Evolutionary conservation across 2,797 vertebrate species (phyloP), one percentile per base, ranked within the genome.

Genomic region (Varecia variegata): DNA sequence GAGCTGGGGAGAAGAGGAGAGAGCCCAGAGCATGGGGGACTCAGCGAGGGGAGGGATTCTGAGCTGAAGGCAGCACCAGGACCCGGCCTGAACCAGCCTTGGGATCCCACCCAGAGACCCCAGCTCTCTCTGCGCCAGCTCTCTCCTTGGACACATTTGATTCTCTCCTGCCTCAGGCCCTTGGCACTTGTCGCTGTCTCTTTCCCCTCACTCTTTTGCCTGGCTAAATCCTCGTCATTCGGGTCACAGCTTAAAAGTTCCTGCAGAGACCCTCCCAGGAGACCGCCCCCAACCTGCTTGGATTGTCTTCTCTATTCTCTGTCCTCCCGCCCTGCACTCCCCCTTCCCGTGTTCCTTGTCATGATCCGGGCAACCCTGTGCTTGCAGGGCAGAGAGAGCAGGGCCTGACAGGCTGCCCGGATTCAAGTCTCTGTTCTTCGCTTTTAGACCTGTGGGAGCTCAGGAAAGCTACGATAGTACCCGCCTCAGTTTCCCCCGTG

Each of bases 281-380:
- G 5, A 13, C 43, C 18, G 2, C 21, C 20, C 40, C 12, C 5
- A 38, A 50, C 2, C 43, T 4, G 10, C 15, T 1, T 3, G 43
- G 20, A 70, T 5, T 1, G 6, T 38, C 50, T 71, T 18, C 67
- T 54, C 88, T 47, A 35, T 17, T 18, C 15, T 71, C 23, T 8
- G 71, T 84, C 62, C 50, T 32, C 5, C 15, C 3, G 9, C 23
- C 43, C 62, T 12, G 11, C 13, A 18, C 62, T n/a, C 25, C 10
- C 40, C 47, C 67, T 60, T 14, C 58, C 15, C 0, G 74, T 0
- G 13, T 68, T 70, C 60, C 9, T 2, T 13, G n/a, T 20, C 71
- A 32, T 7, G 30, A 30, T 0, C 27, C 3, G 3, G 65, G 0
- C 35, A 20, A 4, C 11, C n/a, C 77, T 32, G 30, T 27, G 70